A percentile compares a stretch with the other conserved stretches of the same genome.
Conservation (phyloP, 1,140 invertebrate genomes). For the Armadillidium nasatum region DNA sequence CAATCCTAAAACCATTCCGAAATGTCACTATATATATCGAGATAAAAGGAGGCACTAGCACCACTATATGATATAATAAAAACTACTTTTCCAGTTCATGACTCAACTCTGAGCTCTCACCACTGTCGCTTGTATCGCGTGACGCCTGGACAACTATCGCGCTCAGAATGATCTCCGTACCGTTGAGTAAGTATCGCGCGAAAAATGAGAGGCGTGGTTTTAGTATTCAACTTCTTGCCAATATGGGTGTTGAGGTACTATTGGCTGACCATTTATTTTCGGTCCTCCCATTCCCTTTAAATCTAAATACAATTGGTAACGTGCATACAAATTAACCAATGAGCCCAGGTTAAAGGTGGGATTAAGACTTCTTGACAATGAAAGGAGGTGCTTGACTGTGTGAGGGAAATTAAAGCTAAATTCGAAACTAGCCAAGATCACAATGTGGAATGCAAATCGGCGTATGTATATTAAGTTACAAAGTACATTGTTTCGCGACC, state of each 20-base stretch:
- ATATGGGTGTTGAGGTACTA: neutral
- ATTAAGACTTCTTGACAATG: slow-evolving; percentile 25
- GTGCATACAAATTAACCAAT: neutral
- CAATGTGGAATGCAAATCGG: slow-evolving; percentile 44
- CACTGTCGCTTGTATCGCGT: slow-evolving; percentile 8
- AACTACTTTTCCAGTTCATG: neutral
- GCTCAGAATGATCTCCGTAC: neutral
- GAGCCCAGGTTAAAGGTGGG: slow-evolving; percentile 12
- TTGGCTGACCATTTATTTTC: neutral
- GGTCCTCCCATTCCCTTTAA: neutral
- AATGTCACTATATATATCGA: slow-evolving; percentile 18
- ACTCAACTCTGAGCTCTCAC: slow-evolving; percentile 3
- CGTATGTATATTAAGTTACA: slow-evolving; percentile 45
- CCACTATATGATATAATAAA: neutral
- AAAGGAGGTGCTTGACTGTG: slow-evolving; percentile 8
- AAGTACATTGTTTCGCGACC: slow-evolving; percentile 46
- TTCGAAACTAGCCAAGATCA: slow-evolving; percentile 34
- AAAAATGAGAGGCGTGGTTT: neutral
- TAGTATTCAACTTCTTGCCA: neutral
- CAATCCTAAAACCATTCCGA: slow-evolving; percentile 42
- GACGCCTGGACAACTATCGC: slow-evolving; percentile 8
- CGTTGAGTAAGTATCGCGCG: neutral
- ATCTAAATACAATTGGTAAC: too few relatives aligned
- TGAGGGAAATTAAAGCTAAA: slow-evolving; percentile 30
- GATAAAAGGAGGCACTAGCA: slow-evolving; percentile 11